Base-by-base conservation (phyloP, 2,888 invertebrate species). In the Andrena fulva region DNA sequence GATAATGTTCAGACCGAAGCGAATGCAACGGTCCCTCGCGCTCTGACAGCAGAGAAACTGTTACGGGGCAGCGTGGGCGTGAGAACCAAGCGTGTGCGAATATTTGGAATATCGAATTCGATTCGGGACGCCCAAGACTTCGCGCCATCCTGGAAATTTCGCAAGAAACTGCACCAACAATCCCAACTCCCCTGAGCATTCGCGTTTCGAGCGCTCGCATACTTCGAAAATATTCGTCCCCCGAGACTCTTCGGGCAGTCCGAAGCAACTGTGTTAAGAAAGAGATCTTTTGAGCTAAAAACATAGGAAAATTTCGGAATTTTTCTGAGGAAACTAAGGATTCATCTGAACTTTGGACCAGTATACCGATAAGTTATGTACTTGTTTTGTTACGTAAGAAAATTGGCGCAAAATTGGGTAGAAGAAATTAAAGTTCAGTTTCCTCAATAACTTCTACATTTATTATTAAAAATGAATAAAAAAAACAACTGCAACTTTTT, bases 91-190 rank as follows among this genome's bases (percentile, higher is more conserved):
- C 72, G 52, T 42, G 80, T 72, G 80, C 81, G 82, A 82, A 82
- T 82, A 76, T 81, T 81, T 68, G 56, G 80, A 56, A 80, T 80
- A 79, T 79, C 79, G 71, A 79, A 72, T 72, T 80, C 68, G 80
- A 72, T 67, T 79, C 79, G n/a, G 33, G 62, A 79, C 50, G 48
- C 73, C 42, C 52, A 20, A 60, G 81, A 80, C 60, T 48, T 60
- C 66, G 59, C 42, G 59, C 56, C 50, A 73, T 73, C 66, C 69
- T 66, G 42, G 81, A 59, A 73, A 81, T 79, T 79, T 79, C 72
- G 42, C 79, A 73, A 80, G 79, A 79, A 80, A 72, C 73, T 80
- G 48, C 67, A 62, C 59, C 33, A 78, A 56, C 60, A 50, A 67
- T 80, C n/a, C 27, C 29, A 73, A 63, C 72, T 63, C 56, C 67